Evolutionary conservation across 2,113 vertebrate species (phyloP).

Genomic region (Stegostoma tigrinum): DNA sequence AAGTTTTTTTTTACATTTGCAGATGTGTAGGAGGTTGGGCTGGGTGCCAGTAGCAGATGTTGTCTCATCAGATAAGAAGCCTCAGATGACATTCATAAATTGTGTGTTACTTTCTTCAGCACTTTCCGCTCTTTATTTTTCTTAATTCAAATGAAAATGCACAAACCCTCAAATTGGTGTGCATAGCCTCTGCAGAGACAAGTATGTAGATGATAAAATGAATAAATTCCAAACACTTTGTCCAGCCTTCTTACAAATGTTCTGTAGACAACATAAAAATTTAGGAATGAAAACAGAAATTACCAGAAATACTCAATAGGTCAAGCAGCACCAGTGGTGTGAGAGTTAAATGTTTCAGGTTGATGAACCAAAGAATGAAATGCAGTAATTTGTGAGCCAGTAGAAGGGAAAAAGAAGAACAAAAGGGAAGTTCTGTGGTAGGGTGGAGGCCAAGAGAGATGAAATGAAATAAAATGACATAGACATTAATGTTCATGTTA

Average conservation of each 20-base stretch:
- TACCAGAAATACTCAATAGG: neutral
- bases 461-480: too few relatives aligned
- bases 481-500: too few relatives aligned
- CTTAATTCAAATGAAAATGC: neutral
- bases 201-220: neutral
- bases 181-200: neutral
- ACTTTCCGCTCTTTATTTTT: neutral
- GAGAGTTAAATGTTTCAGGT: neutral
- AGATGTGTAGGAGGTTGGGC: neutral
- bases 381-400: too few relatives aligned
- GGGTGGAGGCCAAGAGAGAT: too few relatives aligned
- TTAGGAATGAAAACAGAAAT: neutral
- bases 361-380: neutral
- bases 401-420: too few relatives aligned
- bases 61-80: conserved; percentile 6
- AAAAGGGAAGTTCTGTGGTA: too few relatives aligned
- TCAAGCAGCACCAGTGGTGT: neutral
- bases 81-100: neutral
- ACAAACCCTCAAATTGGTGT: neutral
- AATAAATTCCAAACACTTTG: neutral
- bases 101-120: neutral
- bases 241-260: neutral
- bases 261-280: neutral
- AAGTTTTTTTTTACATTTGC: neutral
- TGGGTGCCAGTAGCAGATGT: neutral